Percentiles rank a stretch among this genome's conserved stretches.
Evolutionary conservation across 2,888 invertebrate species (phyloP).

Genomic region (Idaea biselata): DNA sequence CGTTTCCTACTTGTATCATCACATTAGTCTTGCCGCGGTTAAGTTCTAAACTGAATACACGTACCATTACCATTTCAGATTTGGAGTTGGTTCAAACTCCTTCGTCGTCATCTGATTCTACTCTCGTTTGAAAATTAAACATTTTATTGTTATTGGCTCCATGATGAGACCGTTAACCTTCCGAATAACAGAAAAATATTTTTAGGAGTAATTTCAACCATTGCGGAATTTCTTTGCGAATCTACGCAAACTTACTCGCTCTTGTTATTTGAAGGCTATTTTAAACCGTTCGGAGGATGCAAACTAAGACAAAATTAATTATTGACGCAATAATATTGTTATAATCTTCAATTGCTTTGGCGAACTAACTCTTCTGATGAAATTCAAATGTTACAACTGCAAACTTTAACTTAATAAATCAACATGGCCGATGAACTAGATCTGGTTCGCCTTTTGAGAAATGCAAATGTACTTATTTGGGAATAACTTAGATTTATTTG

Average conservation of each 20-base stretch:
- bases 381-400: not conserved
- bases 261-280: too few relatives aligned
- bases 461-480: not conserved
- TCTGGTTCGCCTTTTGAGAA: not conserved
- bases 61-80: conserved; percentile 47
- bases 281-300: too few relatives aligned
- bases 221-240: too few relatives aligned
- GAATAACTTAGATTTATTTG: not conserved
- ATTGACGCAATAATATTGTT: not conserved
- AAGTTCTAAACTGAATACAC: conserved; percentile 59
- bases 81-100: not conserved
- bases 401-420: not conserved
- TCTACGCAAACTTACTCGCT: too few relatives aligned
- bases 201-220: not conserved
- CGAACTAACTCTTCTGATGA: not conserved
- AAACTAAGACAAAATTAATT: not conserved
- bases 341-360: conserved; percentile 1
- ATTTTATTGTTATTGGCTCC: conserved; percentile 1
- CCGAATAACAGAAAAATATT: not conserved
- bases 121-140: conserved; percentile 18
- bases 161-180: not conserved
- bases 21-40: conserved; percentile 53
- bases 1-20: conserved; percentile 60
- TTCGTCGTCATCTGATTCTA: not conserved
- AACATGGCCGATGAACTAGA: not conserved